Conservation (phyloP, 2,113 vertebrate genomes). For the Pyrgilauda ruficollis region DNA sequence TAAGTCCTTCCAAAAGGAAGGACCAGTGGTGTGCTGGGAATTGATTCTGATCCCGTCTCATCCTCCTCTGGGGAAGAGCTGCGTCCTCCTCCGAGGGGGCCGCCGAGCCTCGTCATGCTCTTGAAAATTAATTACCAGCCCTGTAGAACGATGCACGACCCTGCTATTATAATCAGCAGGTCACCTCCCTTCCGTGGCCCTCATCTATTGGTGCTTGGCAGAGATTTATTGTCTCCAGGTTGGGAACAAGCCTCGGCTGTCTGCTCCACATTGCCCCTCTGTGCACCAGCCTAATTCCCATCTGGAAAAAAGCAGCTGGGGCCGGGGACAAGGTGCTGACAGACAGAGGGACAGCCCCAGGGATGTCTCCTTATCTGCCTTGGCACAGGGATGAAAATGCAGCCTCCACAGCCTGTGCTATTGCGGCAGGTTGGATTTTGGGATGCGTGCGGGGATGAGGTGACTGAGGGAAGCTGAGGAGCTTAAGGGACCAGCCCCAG, state of each 20-base stretch:
- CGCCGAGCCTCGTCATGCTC: not conserved
- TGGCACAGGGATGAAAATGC: not conserved
- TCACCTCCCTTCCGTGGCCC: slow-evolving; percentile 8
- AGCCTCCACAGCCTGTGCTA: not conserved
- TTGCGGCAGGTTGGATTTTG: not conserved
- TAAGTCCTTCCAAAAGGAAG: not conserved
- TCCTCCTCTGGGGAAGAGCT: not conserved
- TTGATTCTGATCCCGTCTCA: slow-evolving; percentile 13
- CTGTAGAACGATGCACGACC: not conserved
- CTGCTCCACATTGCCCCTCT: not conserved
- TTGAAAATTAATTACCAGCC: slow-evolving; percentile 65
- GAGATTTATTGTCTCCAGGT: slow-evolving; percentile 38
- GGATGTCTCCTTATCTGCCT: not conserved
- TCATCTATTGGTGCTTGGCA: not conserved
- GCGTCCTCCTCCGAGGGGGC: not conserved
- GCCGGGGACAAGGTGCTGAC: not conserved
- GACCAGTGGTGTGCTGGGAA: not conserved
- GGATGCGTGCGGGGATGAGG: not conserved
- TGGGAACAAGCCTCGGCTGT: not conserved
- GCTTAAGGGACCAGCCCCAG: not conserved
- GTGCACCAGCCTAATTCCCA: not conserved
- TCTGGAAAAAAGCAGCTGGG: not conserved
- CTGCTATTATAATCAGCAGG: slow-evolving; percentile 49
- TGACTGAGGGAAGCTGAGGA: not conserved
- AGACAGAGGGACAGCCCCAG: not conserved